These are phyloP conservation scores for Alethe diademata DNA, from an alignment of 2,113 vertebrate species.

Conservation along the genomic window DNA sequence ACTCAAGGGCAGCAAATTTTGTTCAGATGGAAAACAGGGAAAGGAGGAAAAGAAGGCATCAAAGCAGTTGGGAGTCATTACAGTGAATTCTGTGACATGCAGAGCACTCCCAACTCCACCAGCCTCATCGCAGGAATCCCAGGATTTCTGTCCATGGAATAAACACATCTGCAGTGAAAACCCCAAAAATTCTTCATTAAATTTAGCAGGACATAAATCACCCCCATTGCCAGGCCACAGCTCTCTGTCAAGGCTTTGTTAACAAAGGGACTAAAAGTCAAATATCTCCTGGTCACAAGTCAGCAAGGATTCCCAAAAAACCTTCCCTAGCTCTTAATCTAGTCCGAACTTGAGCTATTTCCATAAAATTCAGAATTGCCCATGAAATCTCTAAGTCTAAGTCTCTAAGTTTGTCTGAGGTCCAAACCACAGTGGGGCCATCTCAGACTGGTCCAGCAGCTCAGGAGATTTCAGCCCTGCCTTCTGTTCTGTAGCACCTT, in stretches of 20 bases:
- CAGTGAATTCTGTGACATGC: background rate
- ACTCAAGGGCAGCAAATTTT: background rate
- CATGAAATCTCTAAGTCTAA: background rate
- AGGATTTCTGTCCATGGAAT: background rate
- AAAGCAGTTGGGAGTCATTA: background rate
- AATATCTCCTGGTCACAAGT: fast-evolving
- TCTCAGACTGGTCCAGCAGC: background rate
- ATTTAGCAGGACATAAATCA: background rate
- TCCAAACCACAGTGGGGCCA: background rate
- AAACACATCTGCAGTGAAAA: background rate
- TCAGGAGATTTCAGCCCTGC: fast-evolving
- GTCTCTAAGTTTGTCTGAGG: background rate
- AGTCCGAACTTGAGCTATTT: background rate
- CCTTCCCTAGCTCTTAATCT: background rate
- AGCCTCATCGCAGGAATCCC: background rate
- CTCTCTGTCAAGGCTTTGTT: background rate
- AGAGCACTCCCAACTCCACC: background rate
- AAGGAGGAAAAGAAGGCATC: background rate
- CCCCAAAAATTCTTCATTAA: background rate
- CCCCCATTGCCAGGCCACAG: background rate
- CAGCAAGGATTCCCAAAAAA: background rate
- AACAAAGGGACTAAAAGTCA: background rate
- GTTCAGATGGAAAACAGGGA: background rate
- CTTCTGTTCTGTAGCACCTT: background rate
- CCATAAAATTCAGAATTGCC: background rate